Evolutionary conservation across 2,113 vertebrate genomes (phyloP).

Genomic region (Sceloporus tristichus): DNA sequence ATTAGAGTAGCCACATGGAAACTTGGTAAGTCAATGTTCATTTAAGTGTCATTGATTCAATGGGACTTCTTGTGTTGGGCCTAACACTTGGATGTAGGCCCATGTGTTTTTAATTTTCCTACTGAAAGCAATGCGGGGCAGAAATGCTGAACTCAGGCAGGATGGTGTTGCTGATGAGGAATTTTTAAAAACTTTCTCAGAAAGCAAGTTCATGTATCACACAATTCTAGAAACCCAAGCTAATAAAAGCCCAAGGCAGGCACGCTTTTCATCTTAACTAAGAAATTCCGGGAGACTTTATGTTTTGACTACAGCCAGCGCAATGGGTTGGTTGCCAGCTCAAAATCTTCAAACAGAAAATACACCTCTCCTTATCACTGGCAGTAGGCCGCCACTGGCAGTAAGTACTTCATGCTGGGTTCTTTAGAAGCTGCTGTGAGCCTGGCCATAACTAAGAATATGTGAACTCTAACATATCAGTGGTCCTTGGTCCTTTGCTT

Average conservation of each 20-base stretch:
- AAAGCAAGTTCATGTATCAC: neutral
- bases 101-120: neutral
- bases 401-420: neutral
- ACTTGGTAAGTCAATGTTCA: no score
- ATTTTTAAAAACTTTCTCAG: constrained; percentile 40
- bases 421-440: constrained; percentile 9
- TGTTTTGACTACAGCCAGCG: constrained; percentile 36
- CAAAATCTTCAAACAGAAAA: constrained; percentile 38
- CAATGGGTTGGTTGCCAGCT: constrained; percentile 3
- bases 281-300: constrained; percentile 21
- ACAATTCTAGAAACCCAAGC: constrained; percentile 6
- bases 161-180: neutral
- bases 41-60: no score
- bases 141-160: neutral
- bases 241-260: constrained; percentile 34
- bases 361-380: constrained; percentile 31
- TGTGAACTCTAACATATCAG: neutral
- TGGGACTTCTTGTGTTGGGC: neutral
- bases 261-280: constrained; percentile 41
- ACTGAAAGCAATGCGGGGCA: neutral
- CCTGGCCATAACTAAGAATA: neutral
- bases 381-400: constrained; percentile 19
- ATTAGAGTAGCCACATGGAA: neutral
- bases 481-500: no score
- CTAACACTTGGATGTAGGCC: neutral